Conservation (phyloP, 2,113 vertebrate genomes). For the Tachycineta bicolor region DNA sequence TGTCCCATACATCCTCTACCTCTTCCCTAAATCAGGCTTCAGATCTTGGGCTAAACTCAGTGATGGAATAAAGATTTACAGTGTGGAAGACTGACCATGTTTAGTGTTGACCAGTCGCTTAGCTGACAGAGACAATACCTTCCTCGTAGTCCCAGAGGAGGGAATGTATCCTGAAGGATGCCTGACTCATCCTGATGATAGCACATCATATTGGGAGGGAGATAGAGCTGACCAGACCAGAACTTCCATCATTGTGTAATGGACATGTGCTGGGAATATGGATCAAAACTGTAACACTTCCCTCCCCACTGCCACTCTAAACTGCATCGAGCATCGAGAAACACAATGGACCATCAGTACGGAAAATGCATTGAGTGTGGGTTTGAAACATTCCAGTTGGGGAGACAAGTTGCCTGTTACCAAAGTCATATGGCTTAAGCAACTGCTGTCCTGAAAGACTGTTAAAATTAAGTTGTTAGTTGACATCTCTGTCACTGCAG, state of each 20-base stretch:
- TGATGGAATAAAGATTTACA: background rate
- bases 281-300: background rate
- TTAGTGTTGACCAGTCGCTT: background rate
- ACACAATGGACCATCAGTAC: background rate
- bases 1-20: fast-evolving
- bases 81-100: background rate
- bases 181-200: background rate
- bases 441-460: background rate
- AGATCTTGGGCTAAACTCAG: background rate
- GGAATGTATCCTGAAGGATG: background rate
- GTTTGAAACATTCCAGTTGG: background rate
- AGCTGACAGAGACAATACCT: background rate
- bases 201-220: background rate
- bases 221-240: background rate
- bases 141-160: background rate
- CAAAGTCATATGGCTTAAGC: background rate
- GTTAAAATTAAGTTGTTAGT: slow-evolving; percentile 15
- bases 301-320: background rate
- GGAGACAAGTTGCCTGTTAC: background rate
- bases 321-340: background rate
- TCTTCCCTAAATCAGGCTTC: background rate
- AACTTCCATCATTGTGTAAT: background rate
- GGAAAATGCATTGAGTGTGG: background rate
- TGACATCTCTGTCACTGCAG: background rate
- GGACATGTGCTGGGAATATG: background rate